Base-by-base conservation (phyloP, 2,113 vertebrate genomes). In the Petroica traversi region DNA sequence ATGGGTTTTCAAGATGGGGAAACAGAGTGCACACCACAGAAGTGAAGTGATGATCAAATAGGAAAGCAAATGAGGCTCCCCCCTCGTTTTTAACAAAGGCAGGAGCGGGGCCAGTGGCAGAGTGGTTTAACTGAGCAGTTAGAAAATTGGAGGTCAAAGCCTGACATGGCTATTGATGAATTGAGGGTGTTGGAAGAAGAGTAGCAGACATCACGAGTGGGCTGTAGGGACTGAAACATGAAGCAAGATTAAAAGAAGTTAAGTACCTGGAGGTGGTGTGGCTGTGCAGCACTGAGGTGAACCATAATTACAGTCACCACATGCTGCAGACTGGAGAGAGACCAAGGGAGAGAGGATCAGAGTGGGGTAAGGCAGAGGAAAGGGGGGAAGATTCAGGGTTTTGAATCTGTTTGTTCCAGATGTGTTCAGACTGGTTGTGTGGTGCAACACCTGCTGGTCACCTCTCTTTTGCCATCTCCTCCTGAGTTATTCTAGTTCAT, bases 221-320 rank as follows among this genome's bases (percentile, higher is more conserved):
- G 94, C 84, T 97, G 85, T 76, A 68, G 73, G 81, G 77, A 68
- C 91, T 93, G 82, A 68, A 94, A 85, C 77, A 79, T 57, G 88
- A 93, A 94, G 95, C 40, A 90, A 96, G 92, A 97, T 97, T 95
- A 96, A 94, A 96, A 97, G 93, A 85, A 93, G 69, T 88, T 78
- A 95, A 95, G 92, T 94, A 92, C 85, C 88, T 95, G 85, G 94
- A 91, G 91, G 91, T 94, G 74, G 74, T 78, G 61, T 93, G 95
- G 61, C 87, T 91, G 85, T 16, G 6, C 11, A 28, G 74, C 92
- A 67, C 87, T 1, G 7, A 91, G 61, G 64, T 31, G 43, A 76
- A 15, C 43, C 1, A 2, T 88, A 95, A 96, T 97, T 97, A 85
- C 78, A 88, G 89, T 48, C 20, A 1, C 79, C 12, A 23, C 40